These are phyloP conservation scores for Volucella bombylans DNA, from an alignment of 2,888 invertebrate species.

Conservation along the genomic window DNA sequence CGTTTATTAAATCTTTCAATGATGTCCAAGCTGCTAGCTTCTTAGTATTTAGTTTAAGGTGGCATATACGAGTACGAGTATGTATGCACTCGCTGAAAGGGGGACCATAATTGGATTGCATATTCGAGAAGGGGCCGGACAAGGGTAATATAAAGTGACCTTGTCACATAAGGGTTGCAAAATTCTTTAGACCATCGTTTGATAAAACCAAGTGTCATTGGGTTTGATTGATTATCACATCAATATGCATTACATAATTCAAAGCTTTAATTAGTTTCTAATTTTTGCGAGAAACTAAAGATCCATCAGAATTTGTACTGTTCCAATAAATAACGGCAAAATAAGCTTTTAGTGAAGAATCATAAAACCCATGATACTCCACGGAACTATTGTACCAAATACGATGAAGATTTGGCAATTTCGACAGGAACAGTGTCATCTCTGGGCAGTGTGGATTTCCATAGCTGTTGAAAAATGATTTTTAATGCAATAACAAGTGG, in stretches of 20 bases:
- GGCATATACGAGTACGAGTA: no score
- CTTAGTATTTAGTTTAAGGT: no score
- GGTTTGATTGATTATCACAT: no score
- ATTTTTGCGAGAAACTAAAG: constrained; percentile 1
- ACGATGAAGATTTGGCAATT: neutral
- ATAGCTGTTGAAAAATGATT: neutral
- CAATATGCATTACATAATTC: constrained; percentile 28
- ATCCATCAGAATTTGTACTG: neutral
- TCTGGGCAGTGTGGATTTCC: neutral
- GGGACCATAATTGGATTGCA: no score
- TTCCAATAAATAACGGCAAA: neutral
- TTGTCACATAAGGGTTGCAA: no score
- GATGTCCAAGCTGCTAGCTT: no score
- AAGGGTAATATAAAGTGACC: no score
- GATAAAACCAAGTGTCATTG: no score
- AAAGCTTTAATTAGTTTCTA: neutral
- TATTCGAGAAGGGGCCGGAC: no score
- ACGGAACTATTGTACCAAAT: neutral
- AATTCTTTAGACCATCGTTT: no score
- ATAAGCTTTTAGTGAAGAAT: neutral
- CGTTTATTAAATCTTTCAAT: no score
- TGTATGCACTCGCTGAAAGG: no score
- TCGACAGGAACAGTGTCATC: neutral
- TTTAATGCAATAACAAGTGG: neutral
- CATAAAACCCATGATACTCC: neutral